phyloP scores from a whole-genome alignment of 2,113 vertebrate species.

The Nestor notabilis region DNA sequence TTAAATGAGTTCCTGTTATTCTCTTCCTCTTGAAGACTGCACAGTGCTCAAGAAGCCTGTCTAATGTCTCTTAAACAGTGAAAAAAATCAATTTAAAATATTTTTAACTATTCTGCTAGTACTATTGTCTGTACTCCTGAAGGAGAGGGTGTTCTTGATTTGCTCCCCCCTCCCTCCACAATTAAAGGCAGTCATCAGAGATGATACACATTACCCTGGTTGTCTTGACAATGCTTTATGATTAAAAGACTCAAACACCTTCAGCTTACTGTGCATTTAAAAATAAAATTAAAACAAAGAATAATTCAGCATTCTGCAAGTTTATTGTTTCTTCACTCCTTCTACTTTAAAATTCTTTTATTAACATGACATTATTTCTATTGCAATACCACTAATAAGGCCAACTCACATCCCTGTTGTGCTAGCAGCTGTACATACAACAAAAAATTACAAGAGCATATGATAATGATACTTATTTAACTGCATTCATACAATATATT shows the following conservation, averaged over 20 bases:
- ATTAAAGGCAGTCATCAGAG: slow-evolving; percentile 43
- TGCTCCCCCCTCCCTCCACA: not conserved
- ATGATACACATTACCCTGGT: not conserved
- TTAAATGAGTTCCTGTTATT: slow-evolving; percentile 57
- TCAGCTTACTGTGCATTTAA: not conserved
- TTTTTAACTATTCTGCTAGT: not conserved
- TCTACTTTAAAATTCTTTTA: slow-evolving; percentile 9
- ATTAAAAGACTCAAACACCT: slow-evolving; percentile 47
- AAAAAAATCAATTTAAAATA: slow-evolving; percentile 21
- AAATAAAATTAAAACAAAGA: slow-evolving; percentile 43
- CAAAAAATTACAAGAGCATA: not conserved
- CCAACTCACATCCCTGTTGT: not conserved
- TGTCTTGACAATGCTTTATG: slow-evolving; percentile 52
- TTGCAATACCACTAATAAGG: not conserved
- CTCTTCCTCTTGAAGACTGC: slow-evolving; percentile 47
- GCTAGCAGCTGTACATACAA: not conserved
- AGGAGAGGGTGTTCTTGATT: not conserved
- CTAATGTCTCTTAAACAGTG: slow-evolving; percentile 29
- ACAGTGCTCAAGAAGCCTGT: slow-evolving; percentile 14
- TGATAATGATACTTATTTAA: not conserved
- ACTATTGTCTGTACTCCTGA: not conserved
- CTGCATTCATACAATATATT: not conserved
- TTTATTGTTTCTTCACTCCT: not conserved
- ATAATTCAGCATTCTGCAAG: not conserved
- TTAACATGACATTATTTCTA: not conserved